phyloP scores from a whole-genome alignment of 2,797 vertebrate genomes.

The Eidolon dupreanum region DNA sequence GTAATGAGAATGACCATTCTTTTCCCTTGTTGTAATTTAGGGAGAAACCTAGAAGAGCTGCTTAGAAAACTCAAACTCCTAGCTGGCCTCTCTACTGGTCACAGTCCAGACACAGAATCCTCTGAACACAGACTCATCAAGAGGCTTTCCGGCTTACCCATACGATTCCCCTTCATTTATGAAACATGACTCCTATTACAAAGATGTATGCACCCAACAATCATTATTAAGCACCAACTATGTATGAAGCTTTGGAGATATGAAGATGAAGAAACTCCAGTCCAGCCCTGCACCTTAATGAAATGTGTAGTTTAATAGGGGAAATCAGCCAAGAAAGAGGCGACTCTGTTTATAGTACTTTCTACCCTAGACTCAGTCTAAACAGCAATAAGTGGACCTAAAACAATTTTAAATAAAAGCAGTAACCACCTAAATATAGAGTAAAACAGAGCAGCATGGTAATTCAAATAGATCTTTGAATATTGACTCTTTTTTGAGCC shows the following conservation, averaged over 20 bases:
- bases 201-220: background rate
- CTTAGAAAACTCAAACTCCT: background rate
- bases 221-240: background rate
- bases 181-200: background rate
- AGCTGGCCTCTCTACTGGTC: background rate
- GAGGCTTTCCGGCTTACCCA: background rate
- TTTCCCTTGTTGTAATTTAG: background rate
- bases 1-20: background rate
- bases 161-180: background rate
- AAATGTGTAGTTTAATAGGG: background rate
- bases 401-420: conserved; percentile 11
- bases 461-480: background rate
- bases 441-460: background rate
- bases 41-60: background rate
- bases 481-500: background rate
- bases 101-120: background rate
- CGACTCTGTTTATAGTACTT: background rate
- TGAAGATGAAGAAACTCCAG: background rate
- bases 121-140: background rate
- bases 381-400: background rate
- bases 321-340: background rate
- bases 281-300: background rate
- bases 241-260: background rate
- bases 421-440: background rate
- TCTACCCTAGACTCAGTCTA: background rate